Evolutionary conservation across 2,113 vertebrate genomes (phyloP), one percentile per base, ranked within the genome.

Genomic region (Scomber japonicus): DNA sequence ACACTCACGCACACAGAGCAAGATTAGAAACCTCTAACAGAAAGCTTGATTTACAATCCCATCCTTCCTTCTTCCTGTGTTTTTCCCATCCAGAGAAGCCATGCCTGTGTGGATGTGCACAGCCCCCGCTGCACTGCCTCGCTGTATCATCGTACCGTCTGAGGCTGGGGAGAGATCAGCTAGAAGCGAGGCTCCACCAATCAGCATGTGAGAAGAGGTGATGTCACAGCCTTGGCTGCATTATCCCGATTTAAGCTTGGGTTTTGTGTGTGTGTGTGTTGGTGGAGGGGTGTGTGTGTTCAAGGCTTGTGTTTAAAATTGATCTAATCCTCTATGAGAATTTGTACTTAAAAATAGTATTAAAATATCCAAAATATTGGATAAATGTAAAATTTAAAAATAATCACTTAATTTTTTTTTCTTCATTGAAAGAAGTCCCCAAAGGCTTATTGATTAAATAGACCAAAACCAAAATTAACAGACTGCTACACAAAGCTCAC

Each of bases 161-260:
- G 88, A 88, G 78, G 91, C 86, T 91, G 91, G 89, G 87, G 86
- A 91, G 91, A 63, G 87, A 84, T 83, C 80, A 75, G 89, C 88
- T 70, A 56, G 71, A 74, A 69, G 82, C 75, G 48, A 45, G 19
- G 81, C 88, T 78, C 83, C 86, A 89, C 94, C 95, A 96, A 95
- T 95, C 95, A 77, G 75, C 61, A 83, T 11, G 49, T 27, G 2
- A 86, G 88, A 87, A 83, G 72, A 75, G 60, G 91, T 96, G 95
- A 96, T 94, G 93, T 96, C 96, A 96, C 92, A 88, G 87, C 82
- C 78, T 59, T 91, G 91, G 95, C 92, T 94, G 94, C 94, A 94
- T 94, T 93, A 95, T 93, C 90, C 87, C 66, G 67, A 77, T 91
- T 89, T 90, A 75, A 90, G 80, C 82, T 67, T 51, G 74, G 56